Percentiles rank a stretch among this genome's conserved stretches.
Conservation (phyloP, 2,113 vertebrate species). For the Engraulis encrasicolus region DNA sequence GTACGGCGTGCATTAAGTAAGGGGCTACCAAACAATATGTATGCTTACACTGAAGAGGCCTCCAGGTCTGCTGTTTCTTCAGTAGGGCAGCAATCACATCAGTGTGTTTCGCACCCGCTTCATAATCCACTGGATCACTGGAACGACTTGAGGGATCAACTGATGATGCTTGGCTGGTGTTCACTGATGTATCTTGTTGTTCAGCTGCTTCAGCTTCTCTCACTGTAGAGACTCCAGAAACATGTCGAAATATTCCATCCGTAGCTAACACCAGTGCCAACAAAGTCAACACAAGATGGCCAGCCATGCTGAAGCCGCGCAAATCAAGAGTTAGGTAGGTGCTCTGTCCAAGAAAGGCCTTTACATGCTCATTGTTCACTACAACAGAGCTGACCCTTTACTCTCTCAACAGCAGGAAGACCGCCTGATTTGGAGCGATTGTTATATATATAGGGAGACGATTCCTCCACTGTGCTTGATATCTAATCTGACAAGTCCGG, state of each 20-base stretch:
- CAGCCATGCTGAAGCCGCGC: not conserved
- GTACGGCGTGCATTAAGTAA: too few relatives aligned
- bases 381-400: not conserved
- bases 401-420: not conserved
- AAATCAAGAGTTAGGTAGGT: not conserved
- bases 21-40: not conserved
- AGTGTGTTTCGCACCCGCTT: not conserved
- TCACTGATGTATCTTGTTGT: not conserved
- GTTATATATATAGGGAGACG: not conserved
- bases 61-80: slow-evolving; percentile 12
- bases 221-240: not conserved
- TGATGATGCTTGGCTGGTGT: not conserved
- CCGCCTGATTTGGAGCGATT: not conserved
- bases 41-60: not conserved
- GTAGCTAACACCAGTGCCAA: not conserved
- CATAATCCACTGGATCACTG: not conserved
- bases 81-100: not conserved
- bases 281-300: not conserved
- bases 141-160: not conserved
- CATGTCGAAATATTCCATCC: not conserved
- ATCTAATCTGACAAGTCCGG: not conserved
- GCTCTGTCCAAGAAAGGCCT: not conserved
- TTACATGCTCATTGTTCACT: not conserved
- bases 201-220: not conserved
- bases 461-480: not conserved